These are phyloP conservation scores for Andricus grossulariae DNA, from an alignment of 1,140 invertebrate genomes.

Conservation along the genomic window DNA sequence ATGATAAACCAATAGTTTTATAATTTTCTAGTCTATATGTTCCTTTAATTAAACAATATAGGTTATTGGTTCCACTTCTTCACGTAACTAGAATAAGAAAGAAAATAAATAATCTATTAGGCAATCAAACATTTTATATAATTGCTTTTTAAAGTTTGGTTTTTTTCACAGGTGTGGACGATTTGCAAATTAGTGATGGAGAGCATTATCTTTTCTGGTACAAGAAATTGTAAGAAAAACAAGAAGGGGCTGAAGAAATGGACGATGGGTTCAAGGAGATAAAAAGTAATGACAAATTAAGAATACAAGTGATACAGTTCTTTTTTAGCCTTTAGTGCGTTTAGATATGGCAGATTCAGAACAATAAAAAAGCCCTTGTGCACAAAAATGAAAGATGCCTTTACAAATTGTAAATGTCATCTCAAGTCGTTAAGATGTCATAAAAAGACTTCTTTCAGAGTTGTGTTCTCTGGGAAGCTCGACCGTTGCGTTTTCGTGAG, in stretches of 20 bases:
- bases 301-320: background rate
- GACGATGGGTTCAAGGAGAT: slow-evolving; percentile 39
- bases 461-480: slow-evolving; percentile 20
- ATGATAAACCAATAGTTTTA: no score
- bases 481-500: slow-evolving; percentile 43
- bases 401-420: no score
- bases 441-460: no score
- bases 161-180: slow-evolving; percentile 84
- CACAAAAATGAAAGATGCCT: no score
- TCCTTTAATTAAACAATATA: no score
- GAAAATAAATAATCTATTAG: slow-evolving; percentile 53
- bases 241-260: slow-evolving; percentile 27
- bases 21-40: no score
- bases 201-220: slow-evolving; percentile 94
- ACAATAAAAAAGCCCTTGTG: no score
- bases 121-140: background rate
- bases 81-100: no score
- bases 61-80: no score
- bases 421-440: no score
- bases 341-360: no score
- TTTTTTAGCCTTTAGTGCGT: no score
- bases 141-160: slow-evolving; percentile 11
- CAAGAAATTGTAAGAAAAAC: slow-evolving; percentile 86
- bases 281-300: slow-evolving; percentile 34
- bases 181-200: slow-evolving; percentile 87